Conservation (phyloP, 2,113 vertebrate species). For the Limanda limanda region DNA sequence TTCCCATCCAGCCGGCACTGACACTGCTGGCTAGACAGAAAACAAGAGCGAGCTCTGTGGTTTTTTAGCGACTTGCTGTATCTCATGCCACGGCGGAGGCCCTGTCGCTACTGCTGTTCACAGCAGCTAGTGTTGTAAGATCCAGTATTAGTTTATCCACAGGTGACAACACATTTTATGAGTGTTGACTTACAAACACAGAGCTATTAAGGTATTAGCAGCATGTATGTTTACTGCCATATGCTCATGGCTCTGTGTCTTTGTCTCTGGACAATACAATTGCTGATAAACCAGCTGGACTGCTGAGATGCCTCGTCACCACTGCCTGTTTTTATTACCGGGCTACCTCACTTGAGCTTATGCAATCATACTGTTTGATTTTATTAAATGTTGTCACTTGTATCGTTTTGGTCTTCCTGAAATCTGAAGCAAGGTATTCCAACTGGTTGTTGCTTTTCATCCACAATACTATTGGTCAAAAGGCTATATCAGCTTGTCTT, state of each 20-base stretch:
- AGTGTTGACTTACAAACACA: constrained; percentile 18
- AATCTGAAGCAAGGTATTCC: background rate
- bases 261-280: background rate
- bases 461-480: too few species aligned
- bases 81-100: background rate
- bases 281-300: constrained; percentile 36
- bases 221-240: constrained; percentile 40
- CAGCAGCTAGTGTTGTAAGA: constrained; percentile 16
- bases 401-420: background rate
- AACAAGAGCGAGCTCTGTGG: background rate
- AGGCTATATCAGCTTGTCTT: too few species aligned
- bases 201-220: background rate
- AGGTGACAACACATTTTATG: constrained; percentile 40
- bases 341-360: background rate
- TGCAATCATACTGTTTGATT: background rate
- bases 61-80: background rate
- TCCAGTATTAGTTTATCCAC: background rate
- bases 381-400: background rate
- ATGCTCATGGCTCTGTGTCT: constrained; percentile 12
- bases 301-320: constrained; percentile 1
- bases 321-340: background rate
- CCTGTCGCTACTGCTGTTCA: constrained; percentile 31
- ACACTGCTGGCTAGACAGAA: constrained; percentile 26
- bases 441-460: too few species aligned
- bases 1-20: constrained; percentile 29